phyloP scores from a whole-genome alignment of 2,113 vertebrate species.

The Esox niger region DNA sequence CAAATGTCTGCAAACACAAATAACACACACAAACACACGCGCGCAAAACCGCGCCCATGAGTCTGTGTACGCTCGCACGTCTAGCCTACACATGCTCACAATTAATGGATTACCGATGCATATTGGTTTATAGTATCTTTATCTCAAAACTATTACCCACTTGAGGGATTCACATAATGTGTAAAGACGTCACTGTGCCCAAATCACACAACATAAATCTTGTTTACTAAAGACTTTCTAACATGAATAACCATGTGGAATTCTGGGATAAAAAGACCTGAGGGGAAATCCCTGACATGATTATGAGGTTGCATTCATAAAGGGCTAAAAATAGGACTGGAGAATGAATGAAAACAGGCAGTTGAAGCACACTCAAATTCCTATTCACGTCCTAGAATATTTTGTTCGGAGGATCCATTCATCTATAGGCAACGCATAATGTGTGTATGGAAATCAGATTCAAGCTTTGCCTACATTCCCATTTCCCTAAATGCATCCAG shows the following conservation, averaged over 20 bases:
- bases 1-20: constrained; percentile 10
- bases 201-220: too few species aligned
- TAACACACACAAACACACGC: background rate
- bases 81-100: background rate
- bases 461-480: too few species aligned
- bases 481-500: too few species aligned
- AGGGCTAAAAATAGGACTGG: constrained; percentile 5
- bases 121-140: too few species aligned
- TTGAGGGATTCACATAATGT: too few species aligned
- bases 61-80: background rate
- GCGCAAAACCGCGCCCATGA: background rate
- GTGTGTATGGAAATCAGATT: too few species aligned
- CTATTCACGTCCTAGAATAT: background rate
- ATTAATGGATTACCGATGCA: too few species aligned
- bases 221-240: too few species aligned
- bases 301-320: constrained; percentile 23
- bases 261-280: background rate
- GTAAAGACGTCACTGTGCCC: too few species aligned
- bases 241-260: background rate
- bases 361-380: constrained; percentile 1
- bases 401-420: constrained; percentile 14
- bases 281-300: constrained; percentile 22
- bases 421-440: background rate
- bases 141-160: too few species aligned
- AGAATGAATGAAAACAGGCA: constrained; percentile 21